phyloP scores from a whole-genome alignment of 2,797 vertebrate species.

The Epinephelus malabaricus region DNA sequence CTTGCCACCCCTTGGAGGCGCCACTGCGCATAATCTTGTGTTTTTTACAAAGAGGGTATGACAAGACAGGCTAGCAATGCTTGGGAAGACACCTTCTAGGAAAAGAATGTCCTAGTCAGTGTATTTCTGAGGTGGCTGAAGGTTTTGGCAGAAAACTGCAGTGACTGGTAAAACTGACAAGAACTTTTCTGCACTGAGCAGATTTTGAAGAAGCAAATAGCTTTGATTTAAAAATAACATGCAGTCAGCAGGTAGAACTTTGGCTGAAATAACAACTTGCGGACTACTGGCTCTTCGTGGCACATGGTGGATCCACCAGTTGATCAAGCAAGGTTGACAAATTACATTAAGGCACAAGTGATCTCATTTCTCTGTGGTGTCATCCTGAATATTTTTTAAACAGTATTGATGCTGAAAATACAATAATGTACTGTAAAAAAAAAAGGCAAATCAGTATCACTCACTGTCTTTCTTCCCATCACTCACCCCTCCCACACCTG shows the following conservation, averaged over 20 bases:
- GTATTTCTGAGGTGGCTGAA: not conserved
- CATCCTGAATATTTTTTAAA: not conserved
- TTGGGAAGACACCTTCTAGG: too few relatives aligned
- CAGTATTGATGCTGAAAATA: not conserved
- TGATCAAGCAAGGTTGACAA: not conserved
- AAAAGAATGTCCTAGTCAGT: not conserved
- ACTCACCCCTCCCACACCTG: constrained; percentile 27
- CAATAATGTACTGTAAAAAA: not conserved
- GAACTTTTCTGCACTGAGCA: not conserved
- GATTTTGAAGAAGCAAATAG: not conserved
- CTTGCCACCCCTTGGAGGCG: too few relatives aligned
- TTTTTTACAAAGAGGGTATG: not conserved
- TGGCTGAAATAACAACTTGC: not conserved
- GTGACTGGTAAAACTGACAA: not conserved
- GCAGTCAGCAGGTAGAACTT: not conserved
- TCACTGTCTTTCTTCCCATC: not conserved
- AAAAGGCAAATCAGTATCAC: not conserved
- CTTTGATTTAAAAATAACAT: not conserved
- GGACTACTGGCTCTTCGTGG: not conserved
- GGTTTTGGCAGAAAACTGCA: not conserved
- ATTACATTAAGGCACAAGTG: not conserved
- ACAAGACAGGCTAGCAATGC: not conserved
- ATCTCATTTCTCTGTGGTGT: not conserved
- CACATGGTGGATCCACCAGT: not conserved
- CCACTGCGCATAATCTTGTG: too few relatives aligned